phyloP scores from a whole-genome alignment of 2,888 invertebrate genomes.

The Ectemnius cavifrons region DNA sequence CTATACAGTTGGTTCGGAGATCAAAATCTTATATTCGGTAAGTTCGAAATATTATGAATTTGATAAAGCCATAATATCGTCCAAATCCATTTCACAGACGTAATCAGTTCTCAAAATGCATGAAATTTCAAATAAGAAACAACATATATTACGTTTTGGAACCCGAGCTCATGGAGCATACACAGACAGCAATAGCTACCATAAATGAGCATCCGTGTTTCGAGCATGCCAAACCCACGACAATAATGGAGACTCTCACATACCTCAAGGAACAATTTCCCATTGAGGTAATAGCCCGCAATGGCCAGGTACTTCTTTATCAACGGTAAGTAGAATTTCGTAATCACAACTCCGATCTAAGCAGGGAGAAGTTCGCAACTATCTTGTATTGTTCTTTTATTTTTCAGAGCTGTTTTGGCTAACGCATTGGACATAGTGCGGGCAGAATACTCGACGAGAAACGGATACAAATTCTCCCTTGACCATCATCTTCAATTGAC shows the following conservation, averaged over 20 bases:
- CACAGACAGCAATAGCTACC: constrained; percentile 17
- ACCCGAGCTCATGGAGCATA: background rate
- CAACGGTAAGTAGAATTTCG: constrained; percentile 80
- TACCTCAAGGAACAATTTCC: constrained; percentile 80
- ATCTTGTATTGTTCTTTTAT: background rate
- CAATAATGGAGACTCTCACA: constrained; percentile 79
- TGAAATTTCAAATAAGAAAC: too few relatives aligned
- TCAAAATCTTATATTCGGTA: too few relatives aligned
- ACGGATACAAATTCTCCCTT: constrained; percentile 53
- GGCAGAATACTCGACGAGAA: constrained; percentile 2
- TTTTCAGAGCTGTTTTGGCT: constrained; percentile 25
- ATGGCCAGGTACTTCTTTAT: constrained; percentile 84
- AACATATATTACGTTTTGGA: background rate
- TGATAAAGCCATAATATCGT: too few relatives aligned
- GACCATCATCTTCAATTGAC: constrained; percentile 82
- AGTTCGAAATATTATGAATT: too few relatives aligned
- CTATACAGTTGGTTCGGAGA: too few relatives aligned
- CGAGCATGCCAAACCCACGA: background rate
- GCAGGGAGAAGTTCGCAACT: too few relatives aligned
- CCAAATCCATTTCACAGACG: constrained; percentile 30
- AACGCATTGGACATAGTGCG: constrained; percentile 11
- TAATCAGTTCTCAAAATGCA: constrained; percentile 37
- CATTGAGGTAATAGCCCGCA: constrained; percentile 80
- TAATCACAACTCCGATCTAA: background rate
- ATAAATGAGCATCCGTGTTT: constrained; percentile 36